A percentile compares a stretch with the other conserved stretches of the same genome.
These are phyloP conservation scores for Mythimna impura DNA, from an alignment of 2,888 invertebrate genomes.

Conservation along the genomic window DNA sequence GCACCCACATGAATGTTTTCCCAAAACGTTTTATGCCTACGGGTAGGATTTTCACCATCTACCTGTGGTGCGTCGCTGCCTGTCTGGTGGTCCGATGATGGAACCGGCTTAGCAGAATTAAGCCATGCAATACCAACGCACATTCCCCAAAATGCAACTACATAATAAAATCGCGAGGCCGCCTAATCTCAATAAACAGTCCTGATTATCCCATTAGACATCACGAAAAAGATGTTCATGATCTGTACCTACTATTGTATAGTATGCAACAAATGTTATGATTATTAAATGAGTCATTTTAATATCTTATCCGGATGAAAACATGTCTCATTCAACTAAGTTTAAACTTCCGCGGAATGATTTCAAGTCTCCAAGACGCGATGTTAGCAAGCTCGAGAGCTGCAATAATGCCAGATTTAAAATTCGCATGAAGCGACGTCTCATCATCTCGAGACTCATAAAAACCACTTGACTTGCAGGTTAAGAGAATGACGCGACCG, in stretches of 20 bases:
- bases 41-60: not conserved
- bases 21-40: not conserved
- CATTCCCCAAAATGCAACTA: no score
- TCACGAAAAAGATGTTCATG: not conserved
- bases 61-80: no score
- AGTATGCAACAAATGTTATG: not conserved
- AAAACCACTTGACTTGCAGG: conserved; percentile 46
- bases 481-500: conserved; percentile 37
- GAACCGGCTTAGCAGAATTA: no score
- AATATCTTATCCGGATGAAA: conserved; percentile 9
- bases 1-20: not conserved
- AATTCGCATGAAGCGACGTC: conserved; percentile 14
- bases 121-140: no score
- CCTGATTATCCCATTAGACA: no score
- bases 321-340: conserved; percentile 2
- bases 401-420: conserved; percentile 20
- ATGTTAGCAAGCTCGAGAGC: not conserved
- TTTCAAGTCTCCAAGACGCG: not conserved
- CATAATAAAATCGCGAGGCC: no score
- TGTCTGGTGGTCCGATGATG: no score
- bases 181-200: no score
- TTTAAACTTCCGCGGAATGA: not conserved
- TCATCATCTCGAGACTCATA: conserved; percentile 17
- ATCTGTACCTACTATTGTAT: no score
- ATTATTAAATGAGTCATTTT: conserved; percentile 4